Percentiles rank a stretch among this genome's conserved stretches.
phyloP scores from a whole-genome alignment of 2,113 vertebrate species.

The Pedionomus torquatus region DNA sequence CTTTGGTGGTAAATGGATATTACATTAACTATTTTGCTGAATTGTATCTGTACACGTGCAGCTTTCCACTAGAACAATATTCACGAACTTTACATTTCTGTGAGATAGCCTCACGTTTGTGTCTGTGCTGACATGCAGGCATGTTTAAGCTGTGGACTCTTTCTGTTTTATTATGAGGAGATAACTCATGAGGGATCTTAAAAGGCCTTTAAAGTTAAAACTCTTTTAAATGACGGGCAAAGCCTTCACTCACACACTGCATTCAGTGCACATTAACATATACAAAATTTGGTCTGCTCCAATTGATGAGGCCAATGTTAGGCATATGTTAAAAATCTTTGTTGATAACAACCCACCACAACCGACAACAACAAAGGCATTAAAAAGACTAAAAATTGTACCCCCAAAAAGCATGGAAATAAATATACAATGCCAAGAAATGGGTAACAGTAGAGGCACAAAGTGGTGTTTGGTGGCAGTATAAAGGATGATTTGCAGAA shows the following conservation, averaged over 20 bases:
- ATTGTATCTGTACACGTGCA: background rate
- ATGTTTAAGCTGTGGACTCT: background rate
- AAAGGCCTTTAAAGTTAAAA: background rate
- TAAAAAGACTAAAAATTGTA: background rate
- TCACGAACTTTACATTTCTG: background rate
- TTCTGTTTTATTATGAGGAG: background rate
- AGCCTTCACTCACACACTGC: background rate
- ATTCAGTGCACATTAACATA: background rate
- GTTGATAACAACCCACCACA: background rate
- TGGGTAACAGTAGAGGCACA: background rate
- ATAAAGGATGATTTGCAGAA: slow-evolving; percentile 3
- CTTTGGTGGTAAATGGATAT: background rate
- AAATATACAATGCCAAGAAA: background rate
- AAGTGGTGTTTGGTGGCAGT: background rate
- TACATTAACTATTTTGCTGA: background rate
- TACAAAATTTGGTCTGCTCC: background rate
- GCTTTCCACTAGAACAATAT: background rate
- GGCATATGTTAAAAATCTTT: background rate
- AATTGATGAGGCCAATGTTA: background rate
- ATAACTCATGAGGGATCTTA: background rate
- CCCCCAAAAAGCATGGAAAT: background rate
- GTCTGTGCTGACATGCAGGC: background rate
- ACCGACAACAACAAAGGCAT: fast-evolving
- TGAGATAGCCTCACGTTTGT: background rate
- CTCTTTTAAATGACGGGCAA: background rate